Evolutionary conservation across 2,113 vertebrate species (phyloP).

Genomic region (Halcyon malimbica): DNA sequence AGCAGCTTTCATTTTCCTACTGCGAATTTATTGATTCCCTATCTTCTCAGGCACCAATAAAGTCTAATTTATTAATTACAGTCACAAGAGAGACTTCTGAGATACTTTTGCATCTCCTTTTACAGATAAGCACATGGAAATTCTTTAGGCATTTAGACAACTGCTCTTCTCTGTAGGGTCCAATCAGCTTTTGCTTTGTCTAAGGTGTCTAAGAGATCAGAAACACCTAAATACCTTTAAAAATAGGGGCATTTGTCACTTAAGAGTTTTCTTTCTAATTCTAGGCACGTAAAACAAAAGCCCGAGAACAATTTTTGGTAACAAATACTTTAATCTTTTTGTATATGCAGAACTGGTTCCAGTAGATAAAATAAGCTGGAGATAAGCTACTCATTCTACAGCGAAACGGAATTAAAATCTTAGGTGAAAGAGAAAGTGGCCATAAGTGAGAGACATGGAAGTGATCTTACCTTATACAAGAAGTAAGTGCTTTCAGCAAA

Average conservation of each 20-base stretch:
- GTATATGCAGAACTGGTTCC: background rate
- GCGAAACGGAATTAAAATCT: background rate
- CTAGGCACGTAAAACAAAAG: background rate
- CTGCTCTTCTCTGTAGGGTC: background rate
- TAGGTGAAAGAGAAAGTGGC: background rate
- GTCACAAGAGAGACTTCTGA: background rate
- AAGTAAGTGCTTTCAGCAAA: conserved; percentile 99
- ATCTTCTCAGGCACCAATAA: background rate
- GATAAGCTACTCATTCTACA: background rate
- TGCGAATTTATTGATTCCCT: background rate
- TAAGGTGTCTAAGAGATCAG: background rate
- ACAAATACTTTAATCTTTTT: background rate
- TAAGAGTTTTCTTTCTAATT: background rate
- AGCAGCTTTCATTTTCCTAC: background rate
- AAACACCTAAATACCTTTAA: background rate
- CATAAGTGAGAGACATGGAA: background rate
- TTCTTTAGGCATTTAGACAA: background rate
- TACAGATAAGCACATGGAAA: background rate
- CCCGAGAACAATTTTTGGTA: background rate
- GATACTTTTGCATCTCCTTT: background rate
- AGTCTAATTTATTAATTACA: background rate
- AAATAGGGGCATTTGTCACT: background rate
- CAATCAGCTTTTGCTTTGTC: background rate
- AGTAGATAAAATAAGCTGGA: background rate
- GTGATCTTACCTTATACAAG: conserved; percentile 90